phyloP scores from a whole-genome alignment of 2,113 vertebrate genomes.

The Rhea americana region DNA sequence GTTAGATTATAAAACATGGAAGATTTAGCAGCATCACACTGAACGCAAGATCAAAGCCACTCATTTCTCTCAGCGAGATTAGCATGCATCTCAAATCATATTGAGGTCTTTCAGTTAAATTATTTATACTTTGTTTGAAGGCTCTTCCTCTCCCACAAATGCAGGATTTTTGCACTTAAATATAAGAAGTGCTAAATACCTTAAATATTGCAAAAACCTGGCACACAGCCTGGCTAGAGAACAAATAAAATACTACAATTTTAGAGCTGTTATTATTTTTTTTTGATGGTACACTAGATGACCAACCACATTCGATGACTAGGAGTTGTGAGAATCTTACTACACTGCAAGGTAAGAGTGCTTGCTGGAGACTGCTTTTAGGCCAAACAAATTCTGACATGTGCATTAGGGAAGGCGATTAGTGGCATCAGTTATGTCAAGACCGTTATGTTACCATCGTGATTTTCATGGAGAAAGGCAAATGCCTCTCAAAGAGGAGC shows the following conservation, averaged over 20 bases:
- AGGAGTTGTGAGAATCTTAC: fast-evolving
- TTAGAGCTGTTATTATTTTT: not conserved
- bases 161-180: fast-evolving
- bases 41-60: not conserved
- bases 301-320: not conserved
- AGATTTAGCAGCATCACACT: not conserved
- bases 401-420: not conserved
- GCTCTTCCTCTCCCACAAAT: not conserved
- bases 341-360: fast-evolving
- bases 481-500: not conserved
- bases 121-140: not conserved
- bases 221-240: not conserved
- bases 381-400: not conserved
- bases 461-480: not conserved
- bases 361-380: not conserved
- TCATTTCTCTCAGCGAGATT: not conserved
- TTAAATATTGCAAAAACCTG: not conserved
- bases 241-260: not conserved
- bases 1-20: not conserved
- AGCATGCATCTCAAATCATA: not conserved
- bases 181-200: not conserved
- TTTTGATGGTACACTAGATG: not conserved
- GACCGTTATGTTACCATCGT: fast-evolving
- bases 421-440: too few species aligned
- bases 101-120: too few species aligned